These are phyloP conservation scores for Ophion ellenae DNA, from an alignment of 2,888 invertebrate genomes.

Conservation along the genomic window DNA sequence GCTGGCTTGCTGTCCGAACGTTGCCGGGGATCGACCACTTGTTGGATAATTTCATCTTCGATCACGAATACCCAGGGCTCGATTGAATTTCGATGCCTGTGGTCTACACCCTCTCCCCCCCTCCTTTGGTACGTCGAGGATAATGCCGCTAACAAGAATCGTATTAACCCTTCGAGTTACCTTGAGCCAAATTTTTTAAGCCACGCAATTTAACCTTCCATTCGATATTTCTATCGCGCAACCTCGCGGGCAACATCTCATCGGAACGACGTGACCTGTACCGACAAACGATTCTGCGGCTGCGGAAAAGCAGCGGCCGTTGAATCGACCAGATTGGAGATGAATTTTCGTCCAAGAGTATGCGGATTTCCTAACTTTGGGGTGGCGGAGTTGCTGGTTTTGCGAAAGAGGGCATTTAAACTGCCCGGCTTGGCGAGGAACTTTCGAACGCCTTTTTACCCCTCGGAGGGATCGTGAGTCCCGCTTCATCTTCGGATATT, in stretches of 20 bases:
- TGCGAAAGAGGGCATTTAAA: no score
- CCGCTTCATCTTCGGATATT: no score
- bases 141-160: constrained; percentile 58
- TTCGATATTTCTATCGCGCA: constrained; percentile 22
- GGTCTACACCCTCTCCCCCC: constrained; percentile 10
- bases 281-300: not conserved
- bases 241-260: not conserved
- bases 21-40: constrained; percentile 71
- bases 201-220: constrained; percentile 11
- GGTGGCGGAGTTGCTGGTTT: no score
- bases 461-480: no score
- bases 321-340: not conserved
- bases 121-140: constrained; percentile 6
- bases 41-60: constrained; percentile 72
- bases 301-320: not conserved
- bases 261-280: not conserved
- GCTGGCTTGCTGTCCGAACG: constrained; percentile 61
- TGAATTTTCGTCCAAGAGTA: not conserved
- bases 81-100: constrained; percentile 68
- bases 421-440: no score
- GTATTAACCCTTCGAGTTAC: constrained; percentile 51
- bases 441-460: no score
- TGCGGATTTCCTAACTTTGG: not conserved
- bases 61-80: constrained; percentile 63
- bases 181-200: constrained; percentile 15